Evolutionary conservation across 2,113 vertebrate species (phyloP), one percentile per base, ranked within the genome.

Genomic region (Isurus oxyrinchus): DNA sequence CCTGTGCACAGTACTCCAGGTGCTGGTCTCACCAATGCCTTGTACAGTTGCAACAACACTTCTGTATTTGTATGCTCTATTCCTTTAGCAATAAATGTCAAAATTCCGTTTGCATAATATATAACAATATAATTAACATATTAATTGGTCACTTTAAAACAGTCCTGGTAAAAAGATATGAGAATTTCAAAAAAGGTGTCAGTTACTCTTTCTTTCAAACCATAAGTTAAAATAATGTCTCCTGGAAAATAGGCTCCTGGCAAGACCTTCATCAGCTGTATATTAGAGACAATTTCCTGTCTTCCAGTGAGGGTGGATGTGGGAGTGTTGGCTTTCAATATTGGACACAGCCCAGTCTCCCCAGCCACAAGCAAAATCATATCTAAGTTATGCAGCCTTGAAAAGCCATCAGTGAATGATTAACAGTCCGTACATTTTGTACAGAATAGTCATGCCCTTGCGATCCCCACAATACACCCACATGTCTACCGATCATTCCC

Each of bases 391-490:
- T n/a, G 16, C 7, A 23, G 90, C 59, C 59, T 94, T 94, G 90
- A 94, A 94, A 94, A 94, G 19, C n/a, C 59, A 94, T 94, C 59
- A 94, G n/a, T 35, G 3, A 90, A 35, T 66, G n/a, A 94, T 94
- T 40, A 94, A 66, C 7, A 23, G 31, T 63, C 21, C 19, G 59
- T 44, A 94, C 59, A 94, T 94, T 44, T 66, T 66, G 90, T 63
- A 21, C 90, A 94, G 59, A 94, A n/a, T 94, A 61, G 16, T 63
- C 59, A 94, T 44, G 40, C 90, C 23, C 35, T 94, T 16, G 16
- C 40, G 21, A 35, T 63, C 90, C 90, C 59, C 59, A 94, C 59
- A 66, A 63, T 21, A 66, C 90, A 94, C 57, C 90, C 90, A 94
- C 35, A 94, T 40, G 90, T 66, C 59, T 63, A 63, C 59, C 44